A percentile compares a stretch with the other conserved stretches of the same genome.
Conservation (phyloP, 2,888 invertebrate species). For the Tribolium freemani region DNA sequence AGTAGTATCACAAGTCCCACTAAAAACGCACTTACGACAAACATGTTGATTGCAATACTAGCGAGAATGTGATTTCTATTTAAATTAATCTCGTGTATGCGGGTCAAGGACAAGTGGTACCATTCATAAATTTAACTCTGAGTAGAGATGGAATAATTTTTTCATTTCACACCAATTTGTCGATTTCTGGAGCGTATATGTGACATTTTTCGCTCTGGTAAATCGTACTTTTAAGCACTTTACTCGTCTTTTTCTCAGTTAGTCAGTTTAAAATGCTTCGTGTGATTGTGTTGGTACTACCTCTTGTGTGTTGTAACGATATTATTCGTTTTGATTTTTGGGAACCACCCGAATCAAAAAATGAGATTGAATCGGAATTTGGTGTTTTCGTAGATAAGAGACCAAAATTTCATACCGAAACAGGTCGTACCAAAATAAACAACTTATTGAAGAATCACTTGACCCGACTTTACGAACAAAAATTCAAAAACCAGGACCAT, state of each 20-base stretch:
- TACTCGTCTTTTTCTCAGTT: neutral
- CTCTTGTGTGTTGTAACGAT: conserved; percentile 7
- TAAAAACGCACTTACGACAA: neutral
- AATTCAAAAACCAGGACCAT: conserved; percentile 41
- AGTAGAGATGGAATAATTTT: no score
- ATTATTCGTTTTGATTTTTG: conserved; percentile 9
- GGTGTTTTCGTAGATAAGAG: conserved; percentile 43
- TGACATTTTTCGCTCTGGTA: conserved; percentile 40
- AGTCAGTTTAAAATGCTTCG: conserved; percentile 7
- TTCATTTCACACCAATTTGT: conserved; percentile 1
- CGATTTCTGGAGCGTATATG: conserved; percentile 36
- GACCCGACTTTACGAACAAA: conserved; percentile 53
- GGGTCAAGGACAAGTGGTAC: no score
- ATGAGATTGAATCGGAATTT: conserved; percentile 50
- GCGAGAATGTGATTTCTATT: no score
- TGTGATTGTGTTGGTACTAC: conserved; percentile 3
- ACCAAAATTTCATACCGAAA: conserved; percentile 24
- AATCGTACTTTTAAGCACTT: neutral
- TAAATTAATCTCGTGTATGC: no score
- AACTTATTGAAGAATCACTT: conserved; percentile 53
- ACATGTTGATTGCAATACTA: no score
- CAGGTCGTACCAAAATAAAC: conserved; percentile 49
- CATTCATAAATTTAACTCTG: no score
- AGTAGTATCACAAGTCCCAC: neutral
- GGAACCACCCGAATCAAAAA: conserved; percentile 6